Evolutionary conservation across 2,888 invertebrate genomes (phyloP).

Genomic region (Drosophila subquinaria): DNA sequence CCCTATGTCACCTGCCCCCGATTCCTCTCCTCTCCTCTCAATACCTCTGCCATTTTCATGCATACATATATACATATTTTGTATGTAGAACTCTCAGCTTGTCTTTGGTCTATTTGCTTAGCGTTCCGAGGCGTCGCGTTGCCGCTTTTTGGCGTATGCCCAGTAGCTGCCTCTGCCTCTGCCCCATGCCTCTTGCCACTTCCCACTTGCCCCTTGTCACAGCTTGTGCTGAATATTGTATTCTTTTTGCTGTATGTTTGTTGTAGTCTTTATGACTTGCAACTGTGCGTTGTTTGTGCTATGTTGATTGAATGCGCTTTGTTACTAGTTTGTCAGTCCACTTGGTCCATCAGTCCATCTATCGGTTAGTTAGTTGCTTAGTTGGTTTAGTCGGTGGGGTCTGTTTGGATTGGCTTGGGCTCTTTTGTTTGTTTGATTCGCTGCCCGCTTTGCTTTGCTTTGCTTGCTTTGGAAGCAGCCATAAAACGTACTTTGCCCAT

Average conservation of each 20-base stretch:
- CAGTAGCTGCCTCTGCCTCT: slow-evolving; percentile 62
- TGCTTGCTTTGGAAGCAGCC: slow-evolving; percentile 39
- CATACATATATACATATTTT: not conserved
- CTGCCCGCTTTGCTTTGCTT: not conserved
- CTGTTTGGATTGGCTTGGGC: slow-evolving; percentile 3
- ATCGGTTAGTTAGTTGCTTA: slow-evolving; percentile 8
- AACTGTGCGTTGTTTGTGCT: slow-evolving; percentile 66
- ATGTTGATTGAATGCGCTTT: slow-evolving; percentile 78
- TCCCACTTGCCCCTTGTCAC: not conserved
- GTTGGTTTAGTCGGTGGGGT: slow-evolving; percentile 27
- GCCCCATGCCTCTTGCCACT: slow-evolving; percentile 3
- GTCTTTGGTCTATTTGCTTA: slow-evolving; percentile 74
- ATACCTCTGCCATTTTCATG: slow-evolving; percentile 31
- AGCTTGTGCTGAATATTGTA: not conserved
- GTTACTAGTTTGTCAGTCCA: slow-evolving; percentile 48
- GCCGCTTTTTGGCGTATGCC: slow-evolving; percentile 76
- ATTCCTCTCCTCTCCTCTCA: not conserved
- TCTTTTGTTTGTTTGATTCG: slow-evolving; percentile 53
- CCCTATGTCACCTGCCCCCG: slow-evolving; percentile 2
- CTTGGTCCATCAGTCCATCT: slow-evolving; percentile 8
- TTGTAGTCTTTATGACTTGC: slow-evolving; percentile 77
- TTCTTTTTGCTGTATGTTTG: slow-evolving; percentile 47
- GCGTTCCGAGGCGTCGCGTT: slow-evolving; percentile 68
- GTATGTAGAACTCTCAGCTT: slow-evolving; percentile 44
- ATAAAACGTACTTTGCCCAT: slow-evolving; percentile 44